A percentile compares a stretch with the other conserved stretches of the same genome.
Conservation (phyloP, 2,888 invertebrate genomes). For the Cremastobaeus sp. region DNA sequence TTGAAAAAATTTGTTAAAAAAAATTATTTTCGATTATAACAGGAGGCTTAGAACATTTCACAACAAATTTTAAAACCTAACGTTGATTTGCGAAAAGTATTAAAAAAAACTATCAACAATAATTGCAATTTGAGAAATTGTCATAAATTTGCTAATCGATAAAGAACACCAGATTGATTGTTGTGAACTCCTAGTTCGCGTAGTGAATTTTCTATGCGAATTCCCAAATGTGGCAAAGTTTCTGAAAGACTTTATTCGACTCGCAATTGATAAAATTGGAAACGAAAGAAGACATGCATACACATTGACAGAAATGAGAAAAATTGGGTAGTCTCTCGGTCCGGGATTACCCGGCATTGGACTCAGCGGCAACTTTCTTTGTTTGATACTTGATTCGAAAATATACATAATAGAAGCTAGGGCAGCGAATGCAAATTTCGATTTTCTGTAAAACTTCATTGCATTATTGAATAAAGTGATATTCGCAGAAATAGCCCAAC, state of each 20-base stretch:
- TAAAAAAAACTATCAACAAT: too few relatives aligned
- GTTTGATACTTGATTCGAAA: conserved; percentile 22
- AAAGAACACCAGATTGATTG: conserved; percentile 7
- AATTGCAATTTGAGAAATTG: not conserved
- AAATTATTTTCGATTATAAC: too few relatives aligned
- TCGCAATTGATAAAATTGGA: conserved; percentile 42
- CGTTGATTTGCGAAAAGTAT: too few relatives aligned
- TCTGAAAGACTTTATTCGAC: conserved; percentile 22
- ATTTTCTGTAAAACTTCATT: too few relatives aligned
- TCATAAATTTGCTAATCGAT: conserved; percentile 17
- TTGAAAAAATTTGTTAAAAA: too few relatives aligned
- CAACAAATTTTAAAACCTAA: too few relatives aligned
- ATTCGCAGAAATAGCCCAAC: too few relatives aligned
- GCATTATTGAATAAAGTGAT: too few relatives aligned
- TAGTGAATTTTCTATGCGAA: conserved; percentile 26
- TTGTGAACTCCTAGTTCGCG: conserved; percentile 16
- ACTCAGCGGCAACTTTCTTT: conserved; percentile 28
- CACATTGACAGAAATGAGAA: conserved; percentile 45
- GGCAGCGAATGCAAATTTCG: too few relatives aligned
- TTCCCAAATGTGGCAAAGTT: conserved; percentile 29
- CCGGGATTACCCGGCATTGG: conserved; percentile 21
- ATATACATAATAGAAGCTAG: too few relatives aligned
- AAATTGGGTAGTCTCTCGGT: conserved; percentile 26
- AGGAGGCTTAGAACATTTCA: too few relatives aligned
- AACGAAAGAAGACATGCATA: conserved; percentile 37